Conservation (phyloP, 2,888 invertebrate genomes). For the Uloborus plumipes region DNA sequence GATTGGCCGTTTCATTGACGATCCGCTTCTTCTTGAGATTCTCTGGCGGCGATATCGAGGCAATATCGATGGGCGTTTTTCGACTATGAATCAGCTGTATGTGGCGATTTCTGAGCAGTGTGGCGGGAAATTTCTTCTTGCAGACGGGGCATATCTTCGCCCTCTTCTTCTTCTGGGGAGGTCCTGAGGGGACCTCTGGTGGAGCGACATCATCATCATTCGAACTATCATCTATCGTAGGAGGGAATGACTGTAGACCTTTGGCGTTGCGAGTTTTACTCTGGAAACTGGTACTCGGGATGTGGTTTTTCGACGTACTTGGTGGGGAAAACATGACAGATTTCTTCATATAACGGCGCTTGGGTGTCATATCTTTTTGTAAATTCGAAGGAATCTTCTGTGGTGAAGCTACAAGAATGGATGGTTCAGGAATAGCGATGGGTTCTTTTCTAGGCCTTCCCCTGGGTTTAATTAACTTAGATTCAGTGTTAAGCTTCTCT, state of each 20-base stretch:
- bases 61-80: constrained; percentile 1
- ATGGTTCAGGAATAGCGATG: neutral
- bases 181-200: too few species aligned
- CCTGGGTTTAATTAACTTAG: too few species aligned
- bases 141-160: constrained; percentile 29
- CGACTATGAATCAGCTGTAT: constrained; percentile 24
- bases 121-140: constrained; percentile 26
- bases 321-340: neutral
- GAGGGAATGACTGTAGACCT: too few species aligned
- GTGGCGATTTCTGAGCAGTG: constrained; percentile 22
- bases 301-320: neutral
- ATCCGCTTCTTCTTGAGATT: neutral
- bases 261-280: too few species aligned
- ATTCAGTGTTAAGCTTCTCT: too few species aligned
- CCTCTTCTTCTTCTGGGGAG: neutral
- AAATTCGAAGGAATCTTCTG: neutral
- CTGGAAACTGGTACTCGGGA: neutral
- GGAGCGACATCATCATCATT: neutral
- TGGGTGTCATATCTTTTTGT: neutral
- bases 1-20: neutral
- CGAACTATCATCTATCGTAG: neutral
- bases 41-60: neutral
- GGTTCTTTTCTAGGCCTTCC: too few species aligned
- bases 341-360: neutral
- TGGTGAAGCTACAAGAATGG: neutral